Conservation (phyloP, 2,113 vertebrate genomes). For the Ardeotis arabs region DNA sequence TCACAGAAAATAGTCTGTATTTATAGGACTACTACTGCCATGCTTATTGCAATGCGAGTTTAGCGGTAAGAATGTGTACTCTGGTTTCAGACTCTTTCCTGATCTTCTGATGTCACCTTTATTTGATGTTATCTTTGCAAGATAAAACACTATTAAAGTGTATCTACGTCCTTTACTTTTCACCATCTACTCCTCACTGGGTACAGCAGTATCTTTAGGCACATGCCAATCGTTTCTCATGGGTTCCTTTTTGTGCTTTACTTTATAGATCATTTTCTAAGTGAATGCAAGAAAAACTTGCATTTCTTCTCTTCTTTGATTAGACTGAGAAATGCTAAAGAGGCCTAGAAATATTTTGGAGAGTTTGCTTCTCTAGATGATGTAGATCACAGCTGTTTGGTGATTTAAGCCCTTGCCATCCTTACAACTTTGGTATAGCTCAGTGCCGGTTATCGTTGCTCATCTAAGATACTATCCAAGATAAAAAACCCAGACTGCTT, state of each 20-base stretch:
- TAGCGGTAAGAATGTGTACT: neutral
- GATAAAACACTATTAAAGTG: neutral
- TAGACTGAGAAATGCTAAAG: slow-evolving; percentile 30
- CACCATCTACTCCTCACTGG: neutral
- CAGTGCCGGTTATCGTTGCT: neutral
- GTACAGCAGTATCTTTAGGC: neutral
- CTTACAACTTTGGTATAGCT: neutral
- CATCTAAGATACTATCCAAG: neutral
- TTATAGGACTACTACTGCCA: too few relatives aligned
- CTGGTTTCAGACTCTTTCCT: neutral
- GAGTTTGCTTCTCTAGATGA: neutral
- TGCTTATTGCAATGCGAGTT: neutral
- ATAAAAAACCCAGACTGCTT: neutral
- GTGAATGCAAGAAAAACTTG: neutral
- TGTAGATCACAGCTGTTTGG: neutral
- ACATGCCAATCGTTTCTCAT: neutral
- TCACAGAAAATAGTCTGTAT: neutral
- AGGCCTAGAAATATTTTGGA: slow-evolving; percentile 6
- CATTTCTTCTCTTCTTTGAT: slow-evolving; percentile 41
- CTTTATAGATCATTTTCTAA: neutral
- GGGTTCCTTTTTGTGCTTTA: neutral
- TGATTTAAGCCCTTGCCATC: neutral
- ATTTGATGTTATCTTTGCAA: neutral
- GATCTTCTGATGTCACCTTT: neutral
- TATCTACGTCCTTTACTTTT: neutral